phyloP scores from a whole-genome alignment of 2,888 invertebrate species.

The Cheilosia soror region DNA sequence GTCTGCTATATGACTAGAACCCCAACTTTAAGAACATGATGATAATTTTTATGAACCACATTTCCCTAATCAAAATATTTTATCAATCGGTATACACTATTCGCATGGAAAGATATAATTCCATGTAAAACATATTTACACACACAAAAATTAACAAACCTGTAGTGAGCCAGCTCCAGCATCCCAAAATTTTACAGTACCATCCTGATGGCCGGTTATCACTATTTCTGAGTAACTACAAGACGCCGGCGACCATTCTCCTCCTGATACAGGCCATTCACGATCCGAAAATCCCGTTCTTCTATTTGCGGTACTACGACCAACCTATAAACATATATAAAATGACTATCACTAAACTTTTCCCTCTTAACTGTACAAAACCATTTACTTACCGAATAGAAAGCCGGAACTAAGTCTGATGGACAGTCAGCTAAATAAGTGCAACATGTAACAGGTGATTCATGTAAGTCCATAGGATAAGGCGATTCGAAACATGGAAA shows the following conservation, averaged over 20 bases:
- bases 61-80: too few relatives aligned
- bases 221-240: constrained; percentile 99
- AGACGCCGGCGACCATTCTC: constrained; percentile 97
- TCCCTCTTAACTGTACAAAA: neutral
- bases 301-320: constrained; percentile 88
- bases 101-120: too few relatives aligned
- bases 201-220: constrained; percentile 99
- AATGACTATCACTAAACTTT: neutral
- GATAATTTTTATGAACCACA: too few relatives aligned
- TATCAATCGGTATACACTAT: too few relatives aligned
- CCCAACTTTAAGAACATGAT: too few relatives aligned
- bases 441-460: constrained; percentile 98
- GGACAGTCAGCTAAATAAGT: constrained; percentile 99
- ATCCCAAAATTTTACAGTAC: constrained; percentile 99
- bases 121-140: too few relatives aligned
- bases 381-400: constrained; percentile 90
- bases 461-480: constrained; percentile 99
- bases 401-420: constrained; percentile 98
- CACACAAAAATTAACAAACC: constrained; percentile 77
- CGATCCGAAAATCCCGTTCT: constrained; percentile 94
- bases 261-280: constrained; percentile 98
- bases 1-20: too few relatives aligned
- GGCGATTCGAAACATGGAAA: constrained; percentile 99
- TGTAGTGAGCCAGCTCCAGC: constrained; percentile 98
- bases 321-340: constrained; percentile 85